Conservation (phyloP, 2,113 vertebrate genomes). For the Grallaria varia region DNA sequence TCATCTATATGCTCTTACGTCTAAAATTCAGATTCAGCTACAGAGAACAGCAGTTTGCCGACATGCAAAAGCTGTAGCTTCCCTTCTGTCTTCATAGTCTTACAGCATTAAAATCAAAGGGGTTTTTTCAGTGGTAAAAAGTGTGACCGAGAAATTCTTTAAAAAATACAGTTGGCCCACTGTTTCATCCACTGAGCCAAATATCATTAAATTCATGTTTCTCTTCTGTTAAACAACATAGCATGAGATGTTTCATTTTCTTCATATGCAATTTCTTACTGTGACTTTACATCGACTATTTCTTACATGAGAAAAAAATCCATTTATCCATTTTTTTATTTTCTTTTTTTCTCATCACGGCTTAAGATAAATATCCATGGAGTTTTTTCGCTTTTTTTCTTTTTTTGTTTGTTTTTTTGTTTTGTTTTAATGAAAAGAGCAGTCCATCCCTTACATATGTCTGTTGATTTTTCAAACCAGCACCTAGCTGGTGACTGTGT, state of each 20-base stretch:
- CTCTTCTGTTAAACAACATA: constrained; percentile 26
- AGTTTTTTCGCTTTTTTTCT: neutral
- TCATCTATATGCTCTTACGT: constrained; percentile 31
- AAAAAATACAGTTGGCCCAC: constrained; percentile 11
- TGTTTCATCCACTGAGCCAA: constrained; percentile 37
- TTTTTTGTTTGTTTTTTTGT: neutral
- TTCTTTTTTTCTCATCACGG: neutral
- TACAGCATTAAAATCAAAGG: constrained; percentile 56
- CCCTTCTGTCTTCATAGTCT: constrained; percentile 49
- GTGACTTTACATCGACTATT: neutral
- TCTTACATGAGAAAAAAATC: neutral
- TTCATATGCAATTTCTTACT: neutral
- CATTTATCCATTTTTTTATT: neutral
- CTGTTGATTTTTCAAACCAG: constrained; percentile 51
- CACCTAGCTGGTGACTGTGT: neutral
- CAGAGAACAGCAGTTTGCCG: constrained; percentile 67
- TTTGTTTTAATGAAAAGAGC: constrained; percentile 56
- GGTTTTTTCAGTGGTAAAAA: constrained; percentile 53
- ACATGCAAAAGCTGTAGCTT: constrained; percentile 75
- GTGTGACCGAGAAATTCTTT: constrained; percentile 50
- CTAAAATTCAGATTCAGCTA: constrained; percentile 58
- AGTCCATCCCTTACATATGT: constrained; percentile 58
- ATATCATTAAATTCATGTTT: constrained; percentile 9
- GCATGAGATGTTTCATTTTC: neutral
- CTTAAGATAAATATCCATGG: constrained; percentile 51